A percentile compares a stretch with the other conserved stretches of the same genome.
Conservation (phyloP, 64 coral and sea anemone genomes). For the Orbicella faveolata region DNA sequence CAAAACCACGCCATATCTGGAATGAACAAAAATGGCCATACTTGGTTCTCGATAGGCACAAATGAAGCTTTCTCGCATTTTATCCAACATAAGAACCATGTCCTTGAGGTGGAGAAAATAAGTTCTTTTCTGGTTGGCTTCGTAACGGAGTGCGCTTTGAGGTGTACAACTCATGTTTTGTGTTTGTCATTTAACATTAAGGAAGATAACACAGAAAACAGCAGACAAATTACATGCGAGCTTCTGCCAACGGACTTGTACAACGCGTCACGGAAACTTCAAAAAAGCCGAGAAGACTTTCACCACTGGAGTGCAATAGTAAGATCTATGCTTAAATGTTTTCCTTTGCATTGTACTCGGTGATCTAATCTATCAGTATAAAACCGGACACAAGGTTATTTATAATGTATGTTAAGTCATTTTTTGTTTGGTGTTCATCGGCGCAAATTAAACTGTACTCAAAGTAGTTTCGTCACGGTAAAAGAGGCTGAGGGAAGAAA, state of each 20-base stretch:
- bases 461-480: no score
- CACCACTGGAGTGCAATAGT: neutral
- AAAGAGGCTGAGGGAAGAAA: no score
- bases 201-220: neutral
- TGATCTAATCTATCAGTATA: neutral
- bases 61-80: neutral
- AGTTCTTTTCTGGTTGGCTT: neutral
- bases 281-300: neutral
- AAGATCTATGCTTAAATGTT: neutral
- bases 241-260: neutral
- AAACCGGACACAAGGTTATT: no score
- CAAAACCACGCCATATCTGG: neutral
- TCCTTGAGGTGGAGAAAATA: neutral
- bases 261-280: neutral
- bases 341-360: neutral
- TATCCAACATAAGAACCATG: neutral
- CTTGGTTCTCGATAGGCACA: neutral
- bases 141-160: neutral
- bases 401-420: no score
- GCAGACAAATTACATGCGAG: neutral
- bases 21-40: neutral
- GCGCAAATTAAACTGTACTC: no score
- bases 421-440: no score
- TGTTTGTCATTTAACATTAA: neutral
- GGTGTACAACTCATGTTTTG: neutral